phyloP scores from a whole-genome alignment of 2,888 invertebrate species.

The Ochropacha duplaris region DNA sequence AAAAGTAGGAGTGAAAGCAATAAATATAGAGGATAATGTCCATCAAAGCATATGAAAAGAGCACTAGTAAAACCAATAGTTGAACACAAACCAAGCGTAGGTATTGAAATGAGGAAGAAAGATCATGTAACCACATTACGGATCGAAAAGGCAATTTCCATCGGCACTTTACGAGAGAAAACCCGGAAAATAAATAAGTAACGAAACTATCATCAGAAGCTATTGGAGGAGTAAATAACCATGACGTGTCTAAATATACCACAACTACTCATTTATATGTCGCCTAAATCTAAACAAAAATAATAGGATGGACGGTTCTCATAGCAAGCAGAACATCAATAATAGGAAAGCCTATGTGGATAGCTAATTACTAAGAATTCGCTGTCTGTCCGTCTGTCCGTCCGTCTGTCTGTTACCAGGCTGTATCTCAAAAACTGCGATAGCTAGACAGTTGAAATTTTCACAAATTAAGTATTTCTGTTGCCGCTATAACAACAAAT shows the following conservation, averaged over 20 bases:
- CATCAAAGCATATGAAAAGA: no score
- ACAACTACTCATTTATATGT: not conserved
- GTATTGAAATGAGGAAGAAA: not conserved
- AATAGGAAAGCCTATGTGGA: no score
- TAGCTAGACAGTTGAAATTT: no score
- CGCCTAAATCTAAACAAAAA: not conserved
- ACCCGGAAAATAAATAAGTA: not conserved
- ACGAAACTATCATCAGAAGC: not conserved
- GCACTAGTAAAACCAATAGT: not conserved
- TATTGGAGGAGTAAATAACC: not conserved
- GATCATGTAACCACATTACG: slow-evolving; percentile 1
- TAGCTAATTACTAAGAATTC: no score
- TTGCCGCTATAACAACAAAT: no score
- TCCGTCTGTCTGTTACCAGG: no score
- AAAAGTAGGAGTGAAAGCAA: no score
- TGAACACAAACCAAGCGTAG: not conserved
- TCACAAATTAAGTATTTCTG: no score
- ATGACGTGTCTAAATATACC: not conserved
- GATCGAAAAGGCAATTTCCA: not conserved
- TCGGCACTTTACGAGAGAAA: not conserved
- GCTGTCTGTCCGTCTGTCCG: no score
- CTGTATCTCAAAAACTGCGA: no score
- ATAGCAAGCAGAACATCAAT: not conserved
- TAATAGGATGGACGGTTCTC: not conserved
- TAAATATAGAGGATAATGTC: no score